A percentile compares a stretch with the other conserved stretches of the same genome.
phyloP scores from a whole-genome alignment of 2,888 invertebrate species.

The Girardia tigrina region DNA sequence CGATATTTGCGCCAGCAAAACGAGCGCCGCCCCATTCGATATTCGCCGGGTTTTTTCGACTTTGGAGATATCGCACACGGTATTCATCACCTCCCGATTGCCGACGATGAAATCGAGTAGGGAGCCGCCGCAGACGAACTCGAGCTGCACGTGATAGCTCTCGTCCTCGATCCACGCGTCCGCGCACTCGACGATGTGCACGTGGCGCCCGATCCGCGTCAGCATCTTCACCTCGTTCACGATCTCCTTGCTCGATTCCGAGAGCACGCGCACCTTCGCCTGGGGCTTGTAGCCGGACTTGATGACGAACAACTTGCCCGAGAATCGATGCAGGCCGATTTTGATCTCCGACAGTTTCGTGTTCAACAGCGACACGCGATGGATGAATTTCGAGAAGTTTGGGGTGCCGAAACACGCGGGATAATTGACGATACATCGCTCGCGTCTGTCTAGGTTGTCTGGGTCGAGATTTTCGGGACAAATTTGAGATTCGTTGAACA shows the following conservation, averaged over 20 bases:
- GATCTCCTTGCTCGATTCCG: neutral
- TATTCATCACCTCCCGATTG: neutral
- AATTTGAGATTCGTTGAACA: neutral
- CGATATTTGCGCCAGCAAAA: neutral
- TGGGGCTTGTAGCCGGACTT: neutral
- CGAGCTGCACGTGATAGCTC: neutral
- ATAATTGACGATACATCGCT: neutral
- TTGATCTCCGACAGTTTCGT: neutral
- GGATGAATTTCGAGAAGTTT: neutral
- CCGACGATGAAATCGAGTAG: neutral
- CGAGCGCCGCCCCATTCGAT: neutral
- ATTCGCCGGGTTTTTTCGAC: neutral
- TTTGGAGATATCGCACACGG: neutral
- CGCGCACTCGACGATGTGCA: neutral
- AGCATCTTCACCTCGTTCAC: neutral
- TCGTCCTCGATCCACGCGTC: slow-evolving; percentile 4
- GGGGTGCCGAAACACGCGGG: neutral
- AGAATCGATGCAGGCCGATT: neutral
- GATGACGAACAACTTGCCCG: neutral
- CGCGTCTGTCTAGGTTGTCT: neutral
- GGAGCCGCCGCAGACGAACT: neutral
- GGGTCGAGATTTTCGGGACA: neutral
- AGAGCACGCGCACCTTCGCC: neutral
- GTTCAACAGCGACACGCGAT: neutral
- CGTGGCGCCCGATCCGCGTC: neutral